phyloP scores from a whole-genome alignment of 2,888 invertebrate genomes.

The Temnothorax unifasciatus region DNA sequence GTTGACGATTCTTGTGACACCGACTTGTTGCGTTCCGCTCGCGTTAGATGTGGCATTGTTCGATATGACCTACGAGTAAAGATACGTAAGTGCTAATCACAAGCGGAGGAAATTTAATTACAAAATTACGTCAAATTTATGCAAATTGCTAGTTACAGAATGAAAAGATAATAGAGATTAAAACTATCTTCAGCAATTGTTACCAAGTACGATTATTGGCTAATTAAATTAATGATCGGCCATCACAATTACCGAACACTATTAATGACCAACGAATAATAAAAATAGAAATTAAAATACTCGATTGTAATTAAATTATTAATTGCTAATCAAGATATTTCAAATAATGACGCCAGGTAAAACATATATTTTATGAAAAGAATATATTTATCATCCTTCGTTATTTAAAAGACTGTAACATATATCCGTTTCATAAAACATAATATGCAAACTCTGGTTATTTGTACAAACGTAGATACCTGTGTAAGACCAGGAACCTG shows the following conservation, averaged over 20 bases:
- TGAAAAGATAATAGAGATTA: background rate
- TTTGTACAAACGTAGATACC: constrained; percentile 76
- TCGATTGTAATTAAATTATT: background rate
- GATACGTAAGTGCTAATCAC: background rate
- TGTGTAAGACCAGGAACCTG: constrained; percentile 87
- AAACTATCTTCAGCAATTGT: background rate
- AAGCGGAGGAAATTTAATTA: background rate
- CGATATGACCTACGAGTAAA: constrained; percentile 81
- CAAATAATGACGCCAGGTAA: background rate
- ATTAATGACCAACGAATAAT: background rate
- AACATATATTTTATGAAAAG: background rate
- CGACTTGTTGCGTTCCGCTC: constrained; percentile 84
- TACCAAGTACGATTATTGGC: background rate
- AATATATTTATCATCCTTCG: background rate
- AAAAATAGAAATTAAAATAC: background rate
- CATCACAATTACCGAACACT: background rate
- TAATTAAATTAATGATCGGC: background rate
- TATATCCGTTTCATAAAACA: background rate
- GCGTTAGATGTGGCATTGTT: constrained; percentile 82
- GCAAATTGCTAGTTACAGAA: background rate
- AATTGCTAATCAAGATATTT: background rate
- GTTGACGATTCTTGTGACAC: constrained; percentile 87
- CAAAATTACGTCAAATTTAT: background rate
- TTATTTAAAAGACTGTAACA: background rate
- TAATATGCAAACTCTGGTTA: background rate